These are phyloP conservation scores for Campoletis sonorensis DNA, from an alignment of 1,140 invertebrate genomes.

Conservation along the genomic window DNA sequence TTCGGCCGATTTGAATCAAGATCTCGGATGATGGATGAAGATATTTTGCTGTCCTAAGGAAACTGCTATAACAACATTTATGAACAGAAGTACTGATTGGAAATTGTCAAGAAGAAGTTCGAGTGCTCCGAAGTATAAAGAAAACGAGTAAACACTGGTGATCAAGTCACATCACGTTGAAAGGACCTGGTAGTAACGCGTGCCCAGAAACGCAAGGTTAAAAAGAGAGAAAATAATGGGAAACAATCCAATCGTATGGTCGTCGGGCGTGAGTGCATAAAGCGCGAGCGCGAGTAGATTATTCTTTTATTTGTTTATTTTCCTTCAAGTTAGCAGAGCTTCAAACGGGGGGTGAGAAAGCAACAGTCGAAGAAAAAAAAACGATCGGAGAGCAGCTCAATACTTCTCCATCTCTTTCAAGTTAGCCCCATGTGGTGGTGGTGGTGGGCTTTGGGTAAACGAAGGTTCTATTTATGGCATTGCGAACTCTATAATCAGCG, in stretches of 20 bases:
- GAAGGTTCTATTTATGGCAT: constrained; percentile 73
- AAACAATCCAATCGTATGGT: constrained; percentile 60
- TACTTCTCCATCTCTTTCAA: constrained; percentile 23
- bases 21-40: neutral
- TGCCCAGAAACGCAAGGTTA: neutral
- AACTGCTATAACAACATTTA: neutral
- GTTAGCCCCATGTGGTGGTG: neutral
- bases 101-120: constrained; percentile 23
- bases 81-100: neutral
- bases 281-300: constrained; percentile 57
- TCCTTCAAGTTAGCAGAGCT: constrained; percentile 43
- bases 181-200: constrained; percentile 22
- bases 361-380: constrained; percentile 17
- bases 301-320: constrained; percentile 61
- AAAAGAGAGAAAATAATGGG: constrained; percentile 41
- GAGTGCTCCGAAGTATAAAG: neutral
- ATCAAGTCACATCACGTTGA: constrained; percentile 31
- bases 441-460: constrained; percentile 70
- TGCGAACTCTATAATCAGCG: constrained; percentile 75
- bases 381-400: constrained; percentile 8
- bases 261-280: constrained; percentile 50
- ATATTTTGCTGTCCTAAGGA: neutral
- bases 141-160: neutral
- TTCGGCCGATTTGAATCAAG: neutral
- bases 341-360: constrained; percentile 45